Conservation (phyloP, 2,888 invertebrate species). For the Polymixis lichenea region DNA sequence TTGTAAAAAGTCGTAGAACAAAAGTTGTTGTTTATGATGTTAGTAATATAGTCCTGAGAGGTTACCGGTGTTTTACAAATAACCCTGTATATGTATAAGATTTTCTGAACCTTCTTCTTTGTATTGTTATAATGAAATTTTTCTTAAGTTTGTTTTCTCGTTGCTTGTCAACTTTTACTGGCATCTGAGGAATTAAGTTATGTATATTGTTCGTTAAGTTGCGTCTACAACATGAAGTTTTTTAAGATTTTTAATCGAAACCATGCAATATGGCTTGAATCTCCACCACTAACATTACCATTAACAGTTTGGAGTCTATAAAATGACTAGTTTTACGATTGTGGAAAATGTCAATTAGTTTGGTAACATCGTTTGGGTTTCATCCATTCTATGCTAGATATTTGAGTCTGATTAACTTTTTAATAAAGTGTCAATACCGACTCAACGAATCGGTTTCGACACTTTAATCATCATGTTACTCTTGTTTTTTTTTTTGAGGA, state of each 20-base stretch:
- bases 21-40: too few species aligned
- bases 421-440: neutral
- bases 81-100: too few species aligned
- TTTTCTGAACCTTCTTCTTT: neutral
- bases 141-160: neutral
- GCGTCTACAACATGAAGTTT: neutral
- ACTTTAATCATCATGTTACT: neutral
- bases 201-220: neutral
- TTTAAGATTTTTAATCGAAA: slow-evolving; percentile 7
- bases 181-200: neutral
- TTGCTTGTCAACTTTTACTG: neutral
- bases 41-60: too few species aligned
- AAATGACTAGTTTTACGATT: slow-evolving; percentile 35
- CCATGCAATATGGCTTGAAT: slow-evolving; percentile 4
- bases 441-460: neutral
- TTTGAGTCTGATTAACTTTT: neutral
- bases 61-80: too few species aligned
- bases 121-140: neutral
- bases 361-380: slow-evolving; percentile 7
- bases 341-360: slow-evolving; percentile 37
- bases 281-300: neutral
- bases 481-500: neutral
- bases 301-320: slow-evolving; percentile 8
- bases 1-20: too few species aligned
- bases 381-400: neutral